Base-by-base conservation (phyloP, 2,113 vertebrate species). In the Rhea americana region DNA sequence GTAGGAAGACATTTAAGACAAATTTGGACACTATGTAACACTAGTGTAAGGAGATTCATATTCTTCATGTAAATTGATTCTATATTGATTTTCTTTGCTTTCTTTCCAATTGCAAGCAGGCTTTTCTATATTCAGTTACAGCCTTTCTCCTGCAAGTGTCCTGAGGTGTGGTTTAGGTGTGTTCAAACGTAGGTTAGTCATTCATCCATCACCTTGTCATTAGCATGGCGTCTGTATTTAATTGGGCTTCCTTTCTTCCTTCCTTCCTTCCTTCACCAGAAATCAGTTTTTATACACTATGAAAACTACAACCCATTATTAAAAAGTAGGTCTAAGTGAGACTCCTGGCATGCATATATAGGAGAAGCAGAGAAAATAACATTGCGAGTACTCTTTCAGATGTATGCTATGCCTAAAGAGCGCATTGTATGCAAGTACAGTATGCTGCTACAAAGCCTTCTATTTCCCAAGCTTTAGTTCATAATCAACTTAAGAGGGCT, bases 201-300 rank as follows among this genome's bases (percentile, higher is more conserved):
- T 90, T 87, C 51, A 45, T 90, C 81, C 3, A 1, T 95, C 93
- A 96, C 86, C 83, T 92, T 94, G 94, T 96, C 90, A 96, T 96
- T 96, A 96, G 50, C 63, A 94, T 89, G 83, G 94, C 94, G 94
- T 96, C 95, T 96, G 51, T 96, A 94, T 95, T 96, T 96, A 96
- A 94, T 96, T 87, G 86, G 58, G 95, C 91, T 96, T 96, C 94
- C 86, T 93, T 84, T 80, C 89, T 85, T 96, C 83, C 86, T 93
- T 84, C 85, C 89, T 85, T 96, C 83, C 93, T 95, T 66, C 50
- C 76, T 79, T 89, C 95, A 93, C 94, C 90, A 91, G 83, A 96
- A 95, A 94, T 94, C 43, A 53, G 76, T 58, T 91, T 96, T 93
- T 94, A 93, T 91, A 89, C 45, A 93, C 81, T 25, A 66, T 89